These are phyloP conservation scores for Megalopta genalis DNA, from an alignment of 1,140 invertebrate genomes.

Conservation along the genomic window DNA sequence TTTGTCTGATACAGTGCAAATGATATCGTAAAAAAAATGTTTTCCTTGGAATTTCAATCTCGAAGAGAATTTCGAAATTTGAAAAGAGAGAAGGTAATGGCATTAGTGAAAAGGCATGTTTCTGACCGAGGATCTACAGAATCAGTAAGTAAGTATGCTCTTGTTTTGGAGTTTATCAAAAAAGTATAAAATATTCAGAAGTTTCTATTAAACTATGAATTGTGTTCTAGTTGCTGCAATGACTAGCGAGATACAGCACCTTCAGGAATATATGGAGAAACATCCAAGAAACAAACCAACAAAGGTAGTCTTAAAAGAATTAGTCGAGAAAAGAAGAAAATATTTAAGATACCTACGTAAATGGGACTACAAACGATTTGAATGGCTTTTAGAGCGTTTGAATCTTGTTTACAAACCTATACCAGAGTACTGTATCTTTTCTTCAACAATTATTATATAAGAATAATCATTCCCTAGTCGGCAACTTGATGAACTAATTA, in stretches of 20 bases:
- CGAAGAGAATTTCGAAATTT: constrained; percentile 68
- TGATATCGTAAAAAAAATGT: constrained; percentile 82
- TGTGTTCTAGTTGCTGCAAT: constrained; percentile 80
- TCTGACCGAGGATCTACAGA: constrained; percentile 82
- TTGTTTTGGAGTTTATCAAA: neutral
- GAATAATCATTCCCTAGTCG: neutral
- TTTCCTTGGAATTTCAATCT: constrained; percentile 81
- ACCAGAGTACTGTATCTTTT: constrained; percentile 79
- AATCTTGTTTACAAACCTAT: constrained; percentile 87
- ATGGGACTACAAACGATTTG: constrained; percentile 91
- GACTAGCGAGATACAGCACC: constrained; percentile 81
- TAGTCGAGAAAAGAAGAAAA: constrained; percentile 89
- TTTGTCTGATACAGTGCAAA: constrained; percentile 75
- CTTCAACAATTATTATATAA: neutral
- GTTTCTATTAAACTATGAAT: neutral
- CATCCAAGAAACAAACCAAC: constrained; percentile 79
- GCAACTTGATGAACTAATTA: neutral
- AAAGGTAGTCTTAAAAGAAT: constrained; percentile 84
- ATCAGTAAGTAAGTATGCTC: constrained; percentile 77
- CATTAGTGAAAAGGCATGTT: constrained; percentile 81
- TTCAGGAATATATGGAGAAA: constrained; percentile 79
- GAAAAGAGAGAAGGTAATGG: constrained; percentile 75
- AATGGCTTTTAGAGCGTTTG: constrained; percentile 91
- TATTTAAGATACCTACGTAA: constrained; percentile 84
- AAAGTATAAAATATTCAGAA: neutral